These are phyloP conservation scores for Hedychridium roseum DNA, from an alignment of 2,888 invertebrate species.

Conservation along the genomic window DNA sequence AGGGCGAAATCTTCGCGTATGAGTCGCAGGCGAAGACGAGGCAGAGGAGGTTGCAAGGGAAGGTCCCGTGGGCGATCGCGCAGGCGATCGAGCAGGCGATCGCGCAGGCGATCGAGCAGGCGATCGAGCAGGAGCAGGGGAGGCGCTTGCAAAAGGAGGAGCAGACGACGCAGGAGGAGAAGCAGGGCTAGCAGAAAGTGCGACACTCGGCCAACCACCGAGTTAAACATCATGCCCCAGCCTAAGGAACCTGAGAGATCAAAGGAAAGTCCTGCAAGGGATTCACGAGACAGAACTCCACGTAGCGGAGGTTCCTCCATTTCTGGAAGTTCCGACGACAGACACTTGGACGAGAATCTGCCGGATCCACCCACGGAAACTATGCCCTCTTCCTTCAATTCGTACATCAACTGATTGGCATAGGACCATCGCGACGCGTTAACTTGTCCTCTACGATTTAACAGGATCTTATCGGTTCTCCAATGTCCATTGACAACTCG, in stretches of 20 bases:
- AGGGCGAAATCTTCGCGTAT: not conserved
- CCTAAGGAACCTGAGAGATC: conserved; percentile 6
- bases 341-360: conserved; percentile 9
- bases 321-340: conserved; percentile 19
- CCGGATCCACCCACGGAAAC: too few relatives aligned
- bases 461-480: too few relatives aligned
- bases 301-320: conserved; percentile 25
- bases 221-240: conserved; percentile 7
- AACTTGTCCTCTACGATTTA: too few relatives aligned
- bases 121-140: conserved; percentile 9
- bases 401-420: too few relatives aligned
- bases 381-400: too few relatives aligned
- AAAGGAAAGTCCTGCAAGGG: not conserved
- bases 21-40: conserved; percentile 1
- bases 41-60: conserved; percentile 1
- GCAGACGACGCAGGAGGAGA: conserved; percentile 9
- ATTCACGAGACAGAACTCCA: conserved; percentile 7
- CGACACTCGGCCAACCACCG: too few relatives aligned
- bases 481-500: too few relatives aligned
- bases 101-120: conserved; percentile 5
- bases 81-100: conserved; percentile 5
- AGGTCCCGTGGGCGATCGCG: conserved; percentile 13
- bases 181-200: conserved; percentile 9
- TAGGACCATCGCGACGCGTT: too few relatives aligned
- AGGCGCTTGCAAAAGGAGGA: conserved; percentile 6